phyloP scores from a whole-genome alignment of 2,888 invertebrate genomes.

The Drosophila sordidapex region DNA sequence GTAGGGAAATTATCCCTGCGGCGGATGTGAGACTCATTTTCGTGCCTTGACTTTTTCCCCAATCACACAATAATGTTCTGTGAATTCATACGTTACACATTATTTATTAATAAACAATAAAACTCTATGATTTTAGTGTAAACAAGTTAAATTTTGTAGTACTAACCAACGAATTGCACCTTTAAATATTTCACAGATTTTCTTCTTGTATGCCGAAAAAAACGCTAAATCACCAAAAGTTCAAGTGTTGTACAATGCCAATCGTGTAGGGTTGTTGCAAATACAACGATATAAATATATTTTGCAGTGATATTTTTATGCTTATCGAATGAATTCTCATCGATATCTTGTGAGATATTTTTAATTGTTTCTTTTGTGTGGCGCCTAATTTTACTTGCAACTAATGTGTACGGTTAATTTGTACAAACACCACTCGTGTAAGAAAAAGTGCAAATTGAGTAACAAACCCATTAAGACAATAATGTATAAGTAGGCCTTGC shows the following conservation, averaged over 20 bases:
- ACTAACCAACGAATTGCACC: conserved; percentile 69
- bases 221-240: conserved; percentile 63
- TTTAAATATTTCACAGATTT: conserved; percentile 56
- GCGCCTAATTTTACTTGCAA: neutral
- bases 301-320: neutral
- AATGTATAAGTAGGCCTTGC: neutral
- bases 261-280: conserved; percentile 18
- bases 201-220: conserved; percentile 77
- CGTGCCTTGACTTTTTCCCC: conserved; percentile 47
- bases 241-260: conserved; percentile 45
- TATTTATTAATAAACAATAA: conserved; percentile 31
- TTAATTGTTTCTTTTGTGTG: neutral
- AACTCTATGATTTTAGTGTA: conserved; percentile 6
- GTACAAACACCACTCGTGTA: neutral
- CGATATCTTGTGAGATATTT: neutral
- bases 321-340: neutral
- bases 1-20: conserved; percentile 97
- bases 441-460: neutral
- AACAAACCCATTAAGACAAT: neutral
- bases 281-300: neutral
- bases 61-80: conserved; percentile 57
- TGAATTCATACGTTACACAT: conserved; percentile 38
- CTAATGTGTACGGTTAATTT: neutral
- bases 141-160: conserved; percentile 19
- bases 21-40: conserved; percentile 87